A percentile compares a stretch with the other conserved stretches of the same genome.
These are phyloP conservation scores for Phrynocephalus versicolor DNA, from an alignment of 2,113 vertebrate genomes.

Conservation along the genomic window DNA sequence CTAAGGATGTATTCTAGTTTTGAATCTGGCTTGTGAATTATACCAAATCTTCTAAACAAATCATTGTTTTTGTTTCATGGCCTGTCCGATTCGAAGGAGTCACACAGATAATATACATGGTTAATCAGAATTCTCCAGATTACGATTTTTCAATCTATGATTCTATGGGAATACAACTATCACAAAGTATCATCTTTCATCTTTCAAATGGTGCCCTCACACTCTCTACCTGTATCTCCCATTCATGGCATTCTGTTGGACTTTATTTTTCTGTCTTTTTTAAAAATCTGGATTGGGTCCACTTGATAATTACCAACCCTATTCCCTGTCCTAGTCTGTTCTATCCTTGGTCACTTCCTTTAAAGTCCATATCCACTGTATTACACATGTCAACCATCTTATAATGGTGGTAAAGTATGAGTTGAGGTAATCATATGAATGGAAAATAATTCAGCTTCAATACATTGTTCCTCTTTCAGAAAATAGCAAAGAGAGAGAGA, in stretches of 20 bases:
- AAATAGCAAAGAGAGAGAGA: not conserved
- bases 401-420: not conserved
- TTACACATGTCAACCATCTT: not conserved
- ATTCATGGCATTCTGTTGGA: too few species aligned
- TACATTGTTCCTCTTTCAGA: not conserved
- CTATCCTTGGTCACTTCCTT: not conserved
- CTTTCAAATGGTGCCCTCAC: not conserved
- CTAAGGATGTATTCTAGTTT: not conserved
- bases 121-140: not conserved
- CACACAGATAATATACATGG: not conserved
- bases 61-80: not conserved
- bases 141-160: not conserved
- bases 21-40: not conserved
- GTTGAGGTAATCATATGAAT: not conserved
- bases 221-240: too few species aligned
- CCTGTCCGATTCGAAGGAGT: not conserved
- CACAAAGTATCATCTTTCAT: not conserved
- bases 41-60: not conserved
- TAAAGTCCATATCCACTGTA: not conserved
- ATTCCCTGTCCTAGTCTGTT: not conserved
- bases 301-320: not conserved
- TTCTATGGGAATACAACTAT: not conserved
- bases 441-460: not conserved
- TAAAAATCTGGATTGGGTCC: not conserved
- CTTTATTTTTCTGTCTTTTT: too few species aligned